Evolutionary conservation across 1,140 invertebrate species (phyloP), one percentile per base, ranked within the genome.

Genomic region (Sesamia nonagrioides): DNA sequence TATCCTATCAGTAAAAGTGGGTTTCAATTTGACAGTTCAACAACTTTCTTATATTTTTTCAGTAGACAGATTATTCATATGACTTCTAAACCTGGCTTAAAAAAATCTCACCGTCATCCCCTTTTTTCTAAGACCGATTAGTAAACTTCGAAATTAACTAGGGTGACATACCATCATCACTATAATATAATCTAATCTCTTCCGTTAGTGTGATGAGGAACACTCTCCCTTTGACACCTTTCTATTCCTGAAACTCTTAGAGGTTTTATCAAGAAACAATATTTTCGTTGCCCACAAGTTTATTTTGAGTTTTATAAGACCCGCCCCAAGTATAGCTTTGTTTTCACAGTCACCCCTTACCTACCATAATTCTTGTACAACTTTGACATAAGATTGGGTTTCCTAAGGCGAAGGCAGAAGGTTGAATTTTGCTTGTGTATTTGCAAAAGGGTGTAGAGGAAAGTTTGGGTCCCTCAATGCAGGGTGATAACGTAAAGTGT

Each of bases 401-500:
- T 18, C 3, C 52, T 50, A 50, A 8, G 0, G 3, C 56, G 17
- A 11, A 3, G 21, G 6, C 2, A 63, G 48, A 75, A 75, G 73
- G 73, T 75, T 18, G 15, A 52, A 52, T 50, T 48, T 75, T 58
- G 58, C 8, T 48, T 63, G 33, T 15, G 35, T 61, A 2, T 50
- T 58, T 54, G 54, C n/a, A 8, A 5, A 52, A 11, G 48, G 68
- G 13, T 56, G 52, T 66, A 66, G 66, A 42, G 35, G 45, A 33
- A 52, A 35, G 52, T 60, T 71, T n/a, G 21, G 27, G 68, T 42
- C 42, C 60, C 52, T 69, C 77, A 85, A 75, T 71, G 69, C 66
- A 58, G 83, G 86, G 84, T 87, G 89, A 89, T 87, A 88, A 90
- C 79, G 82, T 74, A 48, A 61, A 85, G 81, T 86, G 86, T 91